phyloP scores from a whole-genome alignment of 2,888 invertebrate genomes.

The Anthophora plumipes region DNA sequence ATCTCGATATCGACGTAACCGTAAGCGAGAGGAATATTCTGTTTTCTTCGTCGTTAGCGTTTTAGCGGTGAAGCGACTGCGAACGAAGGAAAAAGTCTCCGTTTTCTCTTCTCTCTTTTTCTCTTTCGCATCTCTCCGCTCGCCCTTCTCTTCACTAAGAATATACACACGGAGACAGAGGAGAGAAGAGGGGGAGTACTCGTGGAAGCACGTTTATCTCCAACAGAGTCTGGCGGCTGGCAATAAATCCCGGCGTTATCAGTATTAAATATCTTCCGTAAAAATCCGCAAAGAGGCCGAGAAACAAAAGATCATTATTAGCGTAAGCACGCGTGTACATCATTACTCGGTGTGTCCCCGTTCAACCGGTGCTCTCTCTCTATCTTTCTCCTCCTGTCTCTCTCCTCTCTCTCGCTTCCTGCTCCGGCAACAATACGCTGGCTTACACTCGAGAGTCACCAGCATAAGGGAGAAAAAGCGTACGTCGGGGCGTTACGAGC shows the following conservation, averaged over 20 bases:
- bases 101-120: background rate
- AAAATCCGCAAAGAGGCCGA: conserved; percentile 53
- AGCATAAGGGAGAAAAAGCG: conserved; percentile 54
- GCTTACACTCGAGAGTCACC: conserved; percentile 57
- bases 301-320: conserved; percentile 67
- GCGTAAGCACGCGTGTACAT: conserved; percentile 66
- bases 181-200: background rate
- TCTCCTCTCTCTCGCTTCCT: conserved; percentile 62
- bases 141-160: background rate
- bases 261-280: conserved; percentile 58
- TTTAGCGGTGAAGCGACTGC: background rate
- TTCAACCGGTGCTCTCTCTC: conserved; percentile 29
- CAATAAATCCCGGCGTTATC: conserved; percentile 58
- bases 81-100: conserved; percentile 34
- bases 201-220: conserved; percentile 41
- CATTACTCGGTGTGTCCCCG: conserved; percentile 57
- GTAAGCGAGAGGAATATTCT: conserved; percentile 27
- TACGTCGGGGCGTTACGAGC: conserved; percentile 62
- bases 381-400: conserved; percentile 33
- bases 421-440: conserved; percentile 59
- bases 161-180: background rate
- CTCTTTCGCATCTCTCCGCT: background rate
- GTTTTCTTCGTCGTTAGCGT: conserved; percentile 35
- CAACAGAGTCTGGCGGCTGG: conserved; percentile 42
- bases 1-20: conserved; percentile 26